Conservation (phyloP, 2,797 vertebrate species). For the Fistularia commersonii region DNA sequence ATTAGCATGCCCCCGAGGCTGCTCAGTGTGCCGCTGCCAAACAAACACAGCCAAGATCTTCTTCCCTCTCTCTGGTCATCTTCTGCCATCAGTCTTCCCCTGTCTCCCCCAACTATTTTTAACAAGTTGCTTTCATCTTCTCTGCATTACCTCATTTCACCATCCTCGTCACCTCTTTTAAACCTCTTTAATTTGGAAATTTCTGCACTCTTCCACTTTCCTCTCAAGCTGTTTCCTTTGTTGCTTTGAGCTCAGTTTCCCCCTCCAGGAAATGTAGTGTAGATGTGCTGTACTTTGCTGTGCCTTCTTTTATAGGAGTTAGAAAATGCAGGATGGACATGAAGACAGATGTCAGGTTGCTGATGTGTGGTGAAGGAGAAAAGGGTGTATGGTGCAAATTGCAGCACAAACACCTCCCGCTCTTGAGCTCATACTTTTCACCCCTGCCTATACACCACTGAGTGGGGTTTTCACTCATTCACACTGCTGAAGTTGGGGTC, state of each 20-base stretch:
- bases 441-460: too few species aligned
- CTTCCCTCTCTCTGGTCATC: slow-evolving; percentile 33
- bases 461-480: too few species aligned
- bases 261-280: slow-evolving; percentile 35
- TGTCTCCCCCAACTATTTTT: slow-evolving; percentile 19
- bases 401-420: slow-evolving; percentile 17
- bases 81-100: slow-evolving; percentile 21
- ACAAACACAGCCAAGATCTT: slow-evolving; percentile 63
- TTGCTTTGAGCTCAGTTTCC: slow-evolving; percentile 25
- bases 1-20: slow-evolving; percentile 71
- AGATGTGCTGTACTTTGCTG: slow-evolving; percentile 27
- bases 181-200: slow-evolving; percentile 9
- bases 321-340: slow-evolving; percentile 68
- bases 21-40: slow-evolving; percentile 55
- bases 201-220: slow-evolving; percentile 20
- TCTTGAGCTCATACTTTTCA: too few species aligned
- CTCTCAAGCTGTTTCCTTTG: slow-evolving; percentile 35
- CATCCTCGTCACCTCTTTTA: not conserved
- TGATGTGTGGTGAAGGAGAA: slow-evolving; percentile 63
- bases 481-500: slow-evolving; percentile 38
- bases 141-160: slow-evolving; percentile 6
- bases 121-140: slow-evolving; percentile 19
- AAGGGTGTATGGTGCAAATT: slow-evolving; percentile 74
- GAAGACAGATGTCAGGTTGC: slow-evolving; percentile 44
- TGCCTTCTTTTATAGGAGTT: slow-evolving; percentile 37